Percentiles rank a stretch among this genome's conserved stretches.
phyloP scores from a whole-genome alignment of 2,888 invertebrate genomes.

The Rotaria sp. region DNA sequence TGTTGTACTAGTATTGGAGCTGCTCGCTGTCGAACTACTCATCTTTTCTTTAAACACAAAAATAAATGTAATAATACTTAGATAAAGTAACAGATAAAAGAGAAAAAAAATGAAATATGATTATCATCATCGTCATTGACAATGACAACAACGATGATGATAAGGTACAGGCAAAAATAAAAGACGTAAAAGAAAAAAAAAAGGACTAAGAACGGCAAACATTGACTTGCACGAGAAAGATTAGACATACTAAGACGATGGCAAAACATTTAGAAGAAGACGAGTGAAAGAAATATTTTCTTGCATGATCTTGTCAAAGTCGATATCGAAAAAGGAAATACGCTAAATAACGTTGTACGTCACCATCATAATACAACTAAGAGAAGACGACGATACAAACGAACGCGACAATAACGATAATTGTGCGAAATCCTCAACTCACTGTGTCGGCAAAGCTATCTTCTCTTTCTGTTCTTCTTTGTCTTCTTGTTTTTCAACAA shows the following conservation, averaged over 20 bases:
- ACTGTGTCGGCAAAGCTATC: not conserved
- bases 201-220: not conserved
- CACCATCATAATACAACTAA: not conserved
- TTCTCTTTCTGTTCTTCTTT: not conserved
- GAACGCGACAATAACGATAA: not conserved
- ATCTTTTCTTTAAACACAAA: not conserved
- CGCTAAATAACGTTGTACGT: not conserved
- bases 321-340: not conserved
- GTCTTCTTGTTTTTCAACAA: not conserved
- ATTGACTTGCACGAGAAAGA: not conserved
- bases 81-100: not conserved
- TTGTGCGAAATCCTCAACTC: not conserved
- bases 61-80: not conserved
- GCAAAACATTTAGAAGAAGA: not conserved
- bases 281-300: not conserved
- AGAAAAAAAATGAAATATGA: not conserved
- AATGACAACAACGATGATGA: not conserved
- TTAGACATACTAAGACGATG: not conserved
- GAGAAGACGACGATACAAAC: not conserved
- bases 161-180: not conserved
- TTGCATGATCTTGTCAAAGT: not conserved
- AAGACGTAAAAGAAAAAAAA: not conserved
- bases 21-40: not conserved
- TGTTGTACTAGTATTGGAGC: not conserved
- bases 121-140: slow-evolving; percentile 2